A percentile compares a stretch with the other conserved stretches of the same genome.
Evolutionary conservation across 2,113 vertebrate species (phyloP).

Genomic region (Tetraodon nigroviridis): DNA sequence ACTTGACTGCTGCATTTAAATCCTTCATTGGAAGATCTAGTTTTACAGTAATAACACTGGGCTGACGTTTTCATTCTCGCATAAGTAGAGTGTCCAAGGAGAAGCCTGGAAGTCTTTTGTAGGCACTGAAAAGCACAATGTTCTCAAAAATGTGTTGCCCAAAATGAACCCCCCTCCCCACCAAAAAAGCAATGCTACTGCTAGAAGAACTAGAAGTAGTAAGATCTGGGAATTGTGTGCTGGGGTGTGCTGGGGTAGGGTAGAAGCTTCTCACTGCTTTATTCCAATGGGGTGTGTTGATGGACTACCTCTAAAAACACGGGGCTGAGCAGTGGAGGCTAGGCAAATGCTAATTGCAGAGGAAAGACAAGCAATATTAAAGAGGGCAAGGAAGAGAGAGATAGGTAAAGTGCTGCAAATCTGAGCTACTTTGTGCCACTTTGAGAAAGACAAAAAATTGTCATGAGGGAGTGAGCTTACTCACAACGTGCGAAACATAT

Average conservation of each 20-base stretch:
- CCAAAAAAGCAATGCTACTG: too few species aligned
- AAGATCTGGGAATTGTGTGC: too few species aligned
- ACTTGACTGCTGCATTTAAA: conserved; percentile 1
- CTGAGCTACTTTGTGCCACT: conserved; percentile 1
- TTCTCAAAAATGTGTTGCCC: too few species aligned
- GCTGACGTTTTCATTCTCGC: too few species aligned
- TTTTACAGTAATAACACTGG: conserved; percentile 23
- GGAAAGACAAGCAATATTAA: conserved; percentile 8
- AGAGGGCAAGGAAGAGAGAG: background rate
- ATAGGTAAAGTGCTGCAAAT: conserved; percentile 3
- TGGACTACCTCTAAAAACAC: conserved; percentile 33
- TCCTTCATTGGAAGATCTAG: conserved; percentile 17
- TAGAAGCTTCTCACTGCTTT: conserved; percentile 22
- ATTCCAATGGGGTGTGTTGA: conserved; percentile 30
- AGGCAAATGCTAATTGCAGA: conserved; percentile 56
- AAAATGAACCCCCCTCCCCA: too few species aligned
- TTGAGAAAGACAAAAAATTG: conserved; percentile 18
- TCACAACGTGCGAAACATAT: conserved; percentile 35
- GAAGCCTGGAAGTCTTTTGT: too few species aligned
- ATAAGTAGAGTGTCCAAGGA: too few species aligned
- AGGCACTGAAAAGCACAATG: too few species aligned
- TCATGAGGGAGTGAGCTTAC: conserved; percentile 41
- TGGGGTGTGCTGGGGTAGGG: too few species aligned
- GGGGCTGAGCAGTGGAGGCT: conserved; percentile 33
- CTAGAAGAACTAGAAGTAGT: too few species aligned